Conservation (phyloP, 1,140 invertebrate genomes). For the Batillaria attramentaria region DNA sequence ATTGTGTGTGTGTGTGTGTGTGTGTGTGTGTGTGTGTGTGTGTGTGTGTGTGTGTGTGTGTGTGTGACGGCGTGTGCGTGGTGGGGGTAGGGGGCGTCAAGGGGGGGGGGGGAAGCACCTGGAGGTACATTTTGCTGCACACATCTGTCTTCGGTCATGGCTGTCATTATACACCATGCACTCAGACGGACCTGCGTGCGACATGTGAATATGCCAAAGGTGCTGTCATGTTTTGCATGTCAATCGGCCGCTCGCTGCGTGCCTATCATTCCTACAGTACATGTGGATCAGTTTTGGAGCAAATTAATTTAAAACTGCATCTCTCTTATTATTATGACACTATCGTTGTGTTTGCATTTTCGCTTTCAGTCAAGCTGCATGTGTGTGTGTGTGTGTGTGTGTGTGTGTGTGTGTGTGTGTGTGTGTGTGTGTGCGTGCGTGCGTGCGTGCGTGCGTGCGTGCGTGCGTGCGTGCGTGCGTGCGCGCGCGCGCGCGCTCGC, state of each 20-base stretch:
- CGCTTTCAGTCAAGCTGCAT: not conserved
- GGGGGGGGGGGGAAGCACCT: no score
- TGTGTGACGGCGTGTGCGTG: not conserved
- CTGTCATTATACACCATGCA: not conserved
- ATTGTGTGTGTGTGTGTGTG: not conserved
- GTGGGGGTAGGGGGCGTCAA: not conserved
- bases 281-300: no score
- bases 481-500: not conserved
- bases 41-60: not conserved
- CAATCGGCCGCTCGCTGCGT: not conserved
- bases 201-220: no score
- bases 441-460: not conserved
- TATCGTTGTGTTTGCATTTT: not conserved
- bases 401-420: slow-evolving; percentile 11
- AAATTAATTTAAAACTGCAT: no score
- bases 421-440: not conserved
- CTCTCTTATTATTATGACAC: not conserved
- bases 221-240: not conserved
- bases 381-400: not conserved
- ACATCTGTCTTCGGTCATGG: not conserved
- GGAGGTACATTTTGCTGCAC: not conserved
- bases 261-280: not conserved
- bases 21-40: slow-evolving; percentile 8
- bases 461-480: not conserved
- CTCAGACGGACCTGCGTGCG: not conserved